Base-by-base conservation (phyloP, 2,888 invertebrate genomes). In the Gortyna flavago region DNA sequence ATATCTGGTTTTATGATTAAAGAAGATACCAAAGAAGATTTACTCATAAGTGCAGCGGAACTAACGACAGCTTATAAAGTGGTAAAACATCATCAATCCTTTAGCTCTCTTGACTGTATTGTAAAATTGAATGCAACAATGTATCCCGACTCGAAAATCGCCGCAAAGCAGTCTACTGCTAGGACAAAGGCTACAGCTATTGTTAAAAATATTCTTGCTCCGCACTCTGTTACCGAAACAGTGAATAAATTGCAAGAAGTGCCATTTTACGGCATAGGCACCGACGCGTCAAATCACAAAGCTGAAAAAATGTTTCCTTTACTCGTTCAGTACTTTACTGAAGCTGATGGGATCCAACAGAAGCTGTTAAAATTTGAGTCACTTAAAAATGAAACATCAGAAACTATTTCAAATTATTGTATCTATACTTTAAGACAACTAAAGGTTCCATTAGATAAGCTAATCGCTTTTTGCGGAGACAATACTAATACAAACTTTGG, bases 171-270 rank as follows among this genome's bases (percentile, higher is more conserved):
- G 64, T 73, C 80, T 65, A 72, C 65, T 65, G 72, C 72, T 54
- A 72, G 72, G 59, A 72, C 72, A 62, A 79, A 81, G 75, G 75
- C 76, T 72, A 79, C 75, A 70, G 81, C 79, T 57, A 81, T 81
- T 73, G 69, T 78, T 54, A 81, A 61, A 75, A 75, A 79, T 73
- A 72, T 81, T 75, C 72, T 81, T 48, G 72, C 75, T 72, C 68
- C 75, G 57, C 72, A 72, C 61, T 71, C 68, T 18, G 32, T 61
- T 29, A 29, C 29, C 61, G 29, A 61, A 61, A 75, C 64, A 64
- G 71, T 66, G 32, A 66, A 66, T 62, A 66, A 79, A 65, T 67
- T 72, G 70, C 66, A 74, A 70, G 61, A 79, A 68, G 74, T 79
- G 68, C 29, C 78, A 62, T 78, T 74, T 73, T 73, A 75, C 67